A percentile compares a stretch with the other conserved stretches of the same genome.
phyloP scores from a whole-genome alignment of 2,113 vertebrate genomes.

The Tiliqua scincoides region DNA sequence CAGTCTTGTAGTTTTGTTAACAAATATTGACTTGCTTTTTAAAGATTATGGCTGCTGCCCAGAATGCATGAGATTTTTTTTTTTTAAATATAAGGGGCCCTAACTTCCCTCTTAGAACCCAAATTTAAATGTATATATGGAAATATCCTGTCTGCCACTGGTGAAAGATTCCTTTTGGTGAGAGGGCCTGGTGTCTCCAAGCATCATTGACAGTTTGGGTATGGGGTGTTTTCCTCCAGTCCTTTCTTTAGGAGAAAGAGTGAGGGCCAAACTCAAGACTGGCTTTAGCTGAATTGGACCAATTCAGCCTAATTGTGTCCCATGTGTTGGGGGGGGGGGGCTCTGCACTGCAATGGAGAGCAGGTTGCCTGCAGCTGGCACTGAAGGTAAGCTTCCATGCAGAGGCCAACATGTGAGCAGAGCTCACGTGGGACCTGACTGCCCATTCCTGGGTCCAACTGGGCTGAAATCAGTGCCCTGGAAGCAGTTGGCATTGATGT shows the following conservation, averaged over 20 bases:
- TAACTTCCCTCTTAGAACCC: neutral
- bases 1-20: neutral
- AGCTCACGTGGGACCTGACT: too few species aligned
- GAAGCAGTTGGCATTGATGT: too few species aligned
- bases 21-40: neutral
- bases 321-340: too few species aligned
- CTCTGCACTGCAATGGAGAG: too few species aligned
- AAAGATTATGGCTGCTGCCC: neutral
- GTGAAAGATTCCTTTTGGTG: neutral
- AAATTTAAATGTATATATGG: neutral
- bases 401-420: too few species aligned
- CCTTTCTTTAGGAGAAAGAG: neutral
- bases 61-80: neutral
- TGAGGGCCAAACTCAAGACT: too few species aligned
- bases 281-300: too few species aligned
- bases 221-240: neutral
- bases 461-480: too few species aligned
- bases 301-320: too few species aligned
- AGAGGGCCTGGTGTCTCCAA: neutral
- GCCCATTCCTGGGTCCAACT: too few species aligned
- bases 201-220: neutral
- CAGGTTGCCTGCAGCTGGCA: too few species aligned
- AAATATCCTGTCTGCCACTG: neutral
- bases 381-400: too few species aligned
- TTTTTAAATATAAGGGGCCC: neutral